These are phyloP conservation scores for Harpalus rubripes DNA, from an alignment of 2,888 invertebrate genomes.

Conservation along the genomic window DNA sequence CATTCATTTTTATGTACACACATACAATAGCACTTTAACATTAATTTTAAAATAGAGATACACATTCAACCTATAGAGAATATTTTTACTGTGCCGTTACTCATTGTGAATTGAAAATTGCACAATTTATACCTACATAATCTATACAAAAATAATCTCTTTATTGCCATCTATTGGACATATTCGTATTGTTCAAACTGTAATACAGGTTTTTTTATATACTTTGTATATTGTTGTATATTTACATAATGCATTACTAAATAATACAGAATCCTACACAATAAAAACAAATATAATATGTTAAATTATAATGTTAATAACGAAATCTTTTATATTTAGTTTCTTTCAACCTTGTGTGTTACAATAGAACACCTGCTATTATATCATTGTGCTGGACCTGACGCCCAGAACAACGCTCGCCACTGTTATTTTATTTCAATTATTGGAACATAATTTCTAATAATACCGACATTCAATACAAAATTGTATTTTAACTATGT, in stretches of 20 bases:
- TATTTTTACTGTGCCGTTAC: constrained; percentile 44
- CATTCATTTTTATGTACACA: background rate
- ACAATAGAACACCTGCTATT: constrained; percentile 44
- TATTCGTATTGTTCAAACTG: constrained; percentile 48
- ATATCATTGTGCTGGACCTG: constrained; percentile 3
- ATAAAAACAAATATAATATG: constrained; percentile 43
- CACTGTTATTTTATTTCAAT: constrained; percentile 3
- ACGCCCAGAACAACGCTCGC: background rate
- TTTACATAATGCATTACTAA: constrained; percentile 44
- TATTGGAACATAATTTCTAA: constrained; percentile 7
- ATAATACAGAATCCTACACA: constrained; percentile 50
- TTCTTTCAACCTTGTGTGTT: constrained; percentile 39
- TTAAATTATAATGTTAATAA: constrained; percentile 55
- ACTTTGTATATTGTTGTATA: constrained; percentile 35
- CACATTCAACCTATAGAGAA: constrained; percentile 8
- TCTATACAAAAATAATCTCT: constrained; percentile 51
- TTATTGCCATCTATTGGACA: constrained; percentile 54
- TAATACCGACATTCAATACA: background rate
- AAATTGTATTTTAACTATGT: background rate
- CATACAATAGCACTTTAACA: constrained; percentile 11
- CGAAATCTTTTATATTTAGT: constrained; percentile 41
- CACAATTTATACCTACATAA: constrained; percentile 49
- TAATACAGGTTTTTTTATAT: constrained; percentile 20
- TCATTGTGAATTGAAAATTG: constrained; percentile 41
- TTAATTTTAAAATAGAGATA: constrained; percentile 19